phyloP scores from a whole-genome alignment of 2,888 invertebrate genomes.

The Abrostola triplasia region DNA sequence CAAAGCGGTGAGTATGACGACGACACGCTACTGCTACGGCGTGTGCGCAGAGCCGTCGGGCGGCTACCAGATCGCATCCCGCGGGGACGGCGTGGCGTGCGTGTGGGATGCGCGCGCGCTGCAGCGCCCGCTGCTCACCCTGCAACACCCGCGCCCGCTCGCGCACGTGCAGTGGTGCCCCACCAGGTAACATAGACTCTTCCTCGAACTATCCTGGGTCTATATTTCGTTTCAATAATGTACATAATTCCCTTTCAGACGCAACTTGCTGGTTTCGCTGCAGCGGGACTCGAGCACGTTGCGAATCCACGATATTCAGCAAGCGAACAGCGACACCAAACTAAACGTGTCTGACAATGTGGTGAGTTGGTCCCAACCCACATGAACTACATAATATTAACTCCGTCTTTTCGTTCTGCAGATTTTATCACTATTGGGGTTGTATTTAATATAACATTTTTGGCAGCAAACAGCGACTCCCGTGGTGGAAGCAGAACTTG shows the following conservation, averaged over 20 bases:
- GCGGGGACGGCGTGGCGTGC: constrained; percentile 93
- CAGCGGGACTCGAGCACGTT: constrained; percentile 93
- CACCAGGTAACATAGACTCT: constrained; percentile 76
- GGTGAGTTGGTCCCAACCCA: constrained; percentile 5
- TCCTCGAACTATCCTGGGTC: no score
- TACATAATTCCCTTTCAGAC: constrained; percentile 68
- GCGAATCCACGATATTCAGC: constrained; percentile 94
- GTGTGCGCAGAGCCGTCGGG: constrained; percentile 93
- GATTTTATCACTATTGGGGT: background rate
- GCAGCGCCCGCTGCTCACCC: constrained; percentile 93
- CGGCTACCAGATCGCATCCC: constrained; percentile 94
- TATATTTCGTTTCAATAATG: no score
- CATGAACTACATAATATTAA: background rate
- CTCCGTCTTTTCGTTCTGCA: background rate
- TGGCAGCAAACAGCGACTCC: constrained; percentile 52
- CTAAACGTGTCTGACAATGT: constrained; percentile 54
- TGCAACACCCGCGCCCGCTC: constrained; percentile 90
- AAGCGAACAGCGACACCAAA: constrained; percentile 67
- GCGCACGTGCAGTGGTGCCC: constrained; percentile 96
- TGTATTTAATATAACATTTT: no score
- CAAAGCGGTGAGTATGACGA: constrained; percentile 90
- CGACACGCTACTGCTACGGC: constrained; percentile 95
- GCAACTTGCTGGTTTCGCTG: constrained; percentile 93
- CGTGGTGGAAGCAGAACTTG: constrained; percentile 70
- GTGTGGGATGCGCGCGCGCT: constrained; percentile 97